phyloP scores from a whole-genome alignment of 2,113 vertebrate genomes.

The Balaenoptera acutorostrata region DNA sequence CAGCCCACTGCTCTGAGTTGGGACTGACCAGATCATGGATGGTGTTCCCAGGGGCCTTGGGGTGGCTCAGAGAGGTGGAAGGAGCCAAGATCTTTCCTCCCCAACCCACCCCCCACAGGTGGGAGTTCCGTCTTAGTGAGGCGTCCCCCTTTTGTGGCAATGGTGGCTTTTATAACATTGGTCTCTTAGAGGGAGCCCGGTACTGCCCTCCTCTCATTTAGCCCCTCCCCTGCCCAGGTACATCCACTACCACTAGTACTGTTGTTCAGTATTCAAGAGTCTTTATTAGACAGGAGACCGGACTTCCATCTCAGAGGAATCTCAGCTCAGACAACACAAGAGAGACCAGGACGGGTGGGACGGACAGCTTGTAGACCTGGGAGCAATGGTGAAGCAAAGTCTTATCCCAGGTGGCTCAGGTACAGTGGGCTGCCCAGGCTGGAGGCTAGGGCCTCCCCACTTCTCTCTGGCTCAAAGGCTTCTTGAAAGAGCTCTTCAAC shows the following conservation, averaged over 20 bases:
- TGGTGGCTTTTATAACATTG: fast-evolving
- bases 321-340: neutral
- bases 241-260: neutral
- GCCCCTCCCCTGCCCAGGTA: neutral
- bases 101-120: fast-evolving
- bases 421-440: fast-evolving
- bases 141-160: neutral
- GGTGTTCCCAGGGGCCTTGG: neutral
- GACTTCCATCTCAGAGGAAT: neutral
- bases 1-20: neutral
- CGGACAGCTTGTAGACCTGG: neutral
- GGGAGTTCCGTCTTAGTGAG: neutral
- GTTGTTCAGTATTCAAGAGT: neutral
- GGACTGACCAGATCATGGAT: neutral
- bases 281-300: conserved; percentile 54
- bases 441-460: neutral
- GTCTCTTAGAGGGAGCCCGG: neutral
- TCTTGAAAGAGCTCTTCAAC: neutral
- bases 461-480: neutral
- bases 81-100: too few relatives aligned
- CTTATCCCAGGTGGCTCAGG: neutral
- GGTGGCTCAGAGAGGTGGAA: neutral
- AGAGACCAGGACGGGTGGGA: neutral
- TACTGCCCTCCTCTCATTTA: neutral
- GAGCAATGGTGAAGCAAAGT: neutral